Evolutionary conservation across 2,797 vertebrate species (phyloP).

Genomic region (Ctenopoma multispine): DNA sequence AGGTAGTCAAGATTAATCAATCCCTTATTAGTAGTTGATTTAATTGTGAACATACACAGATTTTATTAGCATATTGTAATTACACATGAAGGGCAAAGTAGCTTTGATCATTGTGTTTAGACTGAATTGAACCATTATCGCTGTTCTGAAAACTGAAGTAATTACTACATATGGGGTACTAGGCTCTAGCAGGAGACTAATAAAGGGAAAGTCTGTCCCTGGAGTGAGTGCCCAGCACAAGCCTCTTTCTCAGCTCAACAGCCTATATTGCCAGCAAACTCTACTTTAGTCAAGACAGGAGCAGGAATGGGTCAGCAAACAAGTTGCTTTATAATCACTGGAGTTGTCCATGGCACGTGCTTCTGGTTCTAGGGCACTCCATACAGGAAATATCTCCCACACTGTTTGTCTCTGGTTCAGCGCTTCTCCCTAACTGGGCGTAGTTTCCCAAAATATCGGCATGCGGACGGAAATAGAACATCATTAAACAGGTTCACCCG

Average conservation of each 20-base stretch:
- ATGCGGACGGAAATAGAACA: slow-evolving; percentile 81
- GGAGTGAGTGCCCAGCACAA: slow-evolving; percentile 32
- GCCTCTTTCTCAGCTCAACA: slow-evolving; percentile 39
- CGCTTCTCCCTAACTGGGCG: slow-evolving; percentile 64
- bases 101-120: slow-evolving; percentile 62
- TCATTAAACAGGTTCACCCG: slow-evolving; percentile 77
- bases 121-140: slow-evolving; percentile 53
- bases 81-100: slow-evolving; percentile 50
- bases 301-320: slow-evolving; percentile 53
- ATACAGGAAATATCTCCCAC: slow-evolving; percentile 50
- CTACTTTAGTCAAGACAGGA: slow-evolving; percentile 37
- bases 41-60: slow-evolving; percentile 62
- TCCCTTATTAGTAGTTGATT: slow-evolving; percentile 66
- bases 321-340: slow-evolving; percentile 54
- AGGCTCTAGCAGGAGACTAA: slow-evolving; percentile 46
- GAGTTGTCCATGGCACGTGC: slow-evolving; percentile 55
- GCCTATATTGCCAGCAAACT: slow-evolving; percentile 43
- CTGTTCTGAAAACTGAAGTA: slow-evolving; percentile 51
- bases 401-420: slow-evolving; percentile 66
- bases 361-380: slow-evolving; percentile 63
- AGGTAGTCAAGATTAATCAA: slow-evolving; percentile 66
- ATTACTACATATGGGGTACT: slow-evolving; percentile 47
- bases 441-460: slow-evolving; percentile 75
- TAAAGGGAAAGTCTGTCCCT: slow-evolving; percentile 47
- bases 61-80: slow-evolving; percentile 66